Evolutionary conservation across 2,113 vertebrate genomes (phyloP), one percentile per base, ranked within the genome.

Genomic region (Junco hyemalis): DNA sequence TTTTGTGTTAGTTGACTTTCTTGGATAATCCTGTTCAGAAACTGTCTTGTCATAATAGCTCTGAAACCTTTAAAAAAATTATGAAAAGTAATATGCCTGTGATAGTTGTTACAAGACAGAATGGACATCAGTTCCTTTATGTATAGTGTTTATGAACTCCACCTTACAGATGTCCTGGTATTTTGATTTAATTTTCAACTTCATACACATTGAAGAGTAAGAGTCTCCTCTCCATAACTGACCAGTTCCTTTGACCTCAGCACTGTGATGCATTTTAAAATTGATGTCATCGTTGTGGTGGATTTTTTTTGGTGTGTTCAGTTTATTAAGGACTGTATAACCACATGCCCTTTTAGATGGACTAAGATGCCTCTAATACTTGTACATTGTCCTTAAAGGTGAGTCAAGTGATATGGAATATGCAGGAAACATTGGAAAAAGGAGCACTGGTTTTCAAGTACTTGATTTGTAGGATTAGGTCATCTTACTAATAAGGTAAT

Each of bases 341-440:
- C 24, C 5, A 2, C 1, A 0, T 61, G 56, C 18, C n/a, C 12
- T 51, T 24, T 48, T 44, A 66, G 42, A 8, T 70, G 47, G 36
- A 19, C n/a, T 56, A 21, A 51, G 51, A 40, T 57, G 24, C 22
- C 12, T 50, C 56, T 35, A 35, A 74, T 42, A 17, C 22, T 51
- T 81, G 13, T 6, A 44, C 28, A 66, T 48, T 71, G 38, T 45
- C 35, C 23, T 1, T 28, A 40, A 66, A 63, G 12, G 17, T 0
- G 3, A 66, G 38, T 40, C 40, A 74, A 8, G 16, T 0, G 0
- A 13, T 45, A n/a, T 0, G 5, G 51, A 73, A 70, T 38, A 40
- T 17, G 22, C 19, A 38, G 50, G 31, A 70, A 48, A n/a, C 4
- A 15, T 51, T 59, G 45, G 29, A 40, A 61, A 68, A 60, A 48